Evolutionary conservation across 1,140 invertebrate genomes (phyloP).

Genomic region (Hydropsyche tenuis): DNA sequence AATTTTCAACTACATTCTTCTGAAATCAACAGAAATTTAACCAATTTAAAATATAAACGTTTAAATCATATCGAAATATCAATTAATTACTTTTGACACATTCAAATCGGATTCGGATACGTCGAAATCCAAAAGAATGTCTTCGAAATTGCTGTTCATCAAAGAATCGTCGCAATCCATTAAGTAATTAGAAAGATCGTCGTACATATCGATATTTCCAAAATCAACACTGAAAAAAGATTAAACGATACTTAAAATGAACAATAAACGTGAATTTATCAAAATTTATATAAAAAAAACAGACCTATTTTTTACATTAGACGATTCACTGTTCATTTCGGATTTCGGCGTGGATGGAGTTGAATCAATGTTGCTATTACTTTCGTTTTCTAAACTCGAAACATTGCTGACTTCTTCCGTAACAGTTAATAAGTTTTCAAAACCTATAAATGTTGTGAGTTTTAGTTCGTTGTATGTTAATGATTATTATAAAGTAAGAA

Average conservation of each 20-base stretch:
- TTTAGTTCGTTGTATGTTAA: too few species aligned
- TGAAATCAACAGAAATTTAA: neutral
- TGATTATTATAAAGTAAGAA: neutral
- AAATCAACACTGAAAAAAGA: slow-evolving; percentile 5
- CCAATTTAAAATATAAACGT: neutral
- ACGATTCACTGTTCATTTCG: slow-evolving; percentile 3
- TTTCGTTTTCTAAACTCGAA: neutral
- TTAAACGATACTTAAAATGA: slow-evolving; percentile 7
- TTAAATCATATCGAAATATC: neutral
- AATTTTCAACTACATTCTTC: neutral
- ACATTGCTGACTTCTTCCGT: neutral
- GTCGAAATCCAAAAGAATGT: slow-evolving; percentile 46
- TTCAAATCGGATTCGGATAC: slow-evolving; percentile 30
- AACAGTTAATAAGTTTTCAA: neutral
- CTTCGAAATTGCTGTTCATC: slow-evolving; percentile 41
- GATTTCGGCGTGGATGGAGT: slow-evolving; percentile 21
- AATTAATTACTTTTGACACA: slow-evolving; percentile 15
- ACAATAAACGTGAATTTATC: neutral
- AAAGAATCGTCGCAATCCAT: slow-evolving; percentile 46
- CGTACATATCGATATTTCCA: slow-evolving; percentile 26
- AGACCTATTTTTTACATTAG: neutral
- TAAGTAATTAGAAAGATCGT: slow-evolving; percentile 47
- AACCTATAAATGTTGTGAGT: slow-evolving; percentile 5
- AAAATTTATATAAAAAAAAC: neutral
- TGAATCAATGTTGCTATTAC: neutral